Evolutionary conservation across 2,888 invertebrate genomes (phyloP).

Genomic region (Euspilapteryx auroguttella): DNA sequence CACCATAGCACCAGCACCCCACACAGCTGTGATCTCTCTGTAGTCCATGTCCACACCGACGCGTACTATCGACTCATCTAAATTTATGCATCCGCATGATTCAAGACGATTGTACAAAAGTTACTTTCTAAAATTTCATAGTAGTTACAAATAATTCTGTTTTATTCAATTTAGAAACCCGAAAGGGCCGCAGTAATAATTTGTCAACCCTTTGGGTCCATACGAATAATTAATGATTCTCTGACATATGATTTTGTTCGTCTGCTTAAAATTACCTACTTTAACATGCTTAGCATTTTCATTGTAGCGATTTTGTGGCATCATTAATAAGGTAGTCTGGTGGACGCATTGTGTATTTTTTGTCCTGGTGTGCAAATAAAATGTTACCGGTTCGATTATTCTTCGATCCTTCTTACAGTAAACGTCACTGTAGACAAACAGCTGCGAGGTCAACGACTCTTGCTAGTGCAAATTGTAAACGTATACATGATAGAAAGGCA

Average conservation of each 20-base stretch:
- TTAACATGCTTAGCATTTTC: conserved; percentile 12
- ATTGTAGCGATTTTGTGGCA: conserved; percentile 16
- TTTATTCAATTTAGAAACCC: too few relatives aligned
- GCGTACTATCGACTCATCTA: conserved; percentile 45
- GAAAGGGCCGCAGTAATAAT: too few relatives aligned
- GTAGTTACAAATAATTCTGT: too few relatives aligned
- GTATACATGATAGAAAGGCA: conserved; percentile 40
- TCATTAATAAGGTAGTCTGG: background rate
- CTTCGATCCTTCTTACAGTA: too few relatives aligned
- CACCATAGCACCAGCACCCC: too few relatives aligned
- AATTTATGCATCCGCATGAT: conserved; percentile 58
- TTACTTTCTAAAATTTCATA: too few relatives aligned
- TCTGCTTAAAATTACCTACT: background rate
- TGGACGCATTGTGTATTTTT: conserved; percentile 45
- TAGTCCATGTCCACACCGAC: too few relatives aligned
- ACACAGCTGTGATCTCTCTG: too few relatives aligned
- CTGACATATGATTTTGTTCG: too few relatives aligned
- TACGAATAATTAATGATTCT: too few relatives aligned
- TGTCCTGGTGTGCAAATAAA: conserved; percentile 43
- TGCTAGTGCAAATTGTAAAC: conserved; percentile 52
- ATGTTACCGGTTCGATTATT: conserved; percentile 39
- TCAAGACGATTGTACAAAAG: conserved; percentile 24
- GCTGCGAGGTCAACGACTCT: conserved; percentile 52
- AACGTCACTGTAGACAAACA: conserved; percentile 45
- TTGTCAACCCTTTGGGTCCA: too few relatives aligned